Conservation (phyloP, 2,888 invertebrate species). For the Tiliacea citrago region DNA sequence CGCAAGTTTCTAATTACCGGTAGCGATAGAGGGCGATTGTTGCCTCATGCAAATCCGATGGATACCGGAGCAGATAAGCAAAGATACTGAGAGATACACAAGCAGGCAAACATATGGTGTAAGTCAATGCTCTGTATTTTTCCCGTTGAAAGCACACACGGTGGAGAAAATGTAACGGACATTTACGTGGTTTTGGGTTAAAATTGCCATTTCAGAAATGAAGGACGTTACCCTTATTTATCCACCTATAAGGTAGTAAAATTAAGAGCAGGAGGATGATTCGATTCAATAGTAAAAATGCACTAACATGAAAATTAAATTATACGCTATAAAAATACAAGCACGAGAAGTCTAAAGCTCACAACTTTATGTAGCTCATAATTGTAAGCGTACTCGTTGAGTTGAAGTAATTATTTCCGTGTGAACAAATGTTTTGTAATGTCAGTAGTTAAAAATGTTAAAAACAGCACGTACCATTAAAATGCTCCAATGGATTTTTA, state of each 20-base stretch:
- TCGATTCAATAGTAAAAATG: not conserved
- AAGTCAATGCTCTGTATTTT: conserved; percentile 59
- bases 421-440: conserved; percentile 64
- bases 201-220: not conserved
- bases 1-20: conserved; percentile 87
- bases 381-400: conserved; percentile 41
- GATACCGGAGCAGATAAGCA: conserved; percentile 78
- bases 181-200: conserved; percentile 9
- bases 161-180: conserved; percentile 37
- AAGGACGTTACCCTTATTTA: conserved; percentile 1
- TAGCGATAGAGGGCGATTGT: conserved; percentile 86
- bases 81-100: conserved; percentile 65
- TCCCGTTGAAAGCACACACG: conserved; percentile 45
- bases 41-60: conserved; percentile 85
- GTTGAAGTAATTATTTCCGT: conserved; percentile 70
- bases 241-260: not conserved
- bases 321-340: not conserved
- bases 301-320: not conserved
- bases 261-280: not conserved
- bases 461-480: conserved; percentile 62
- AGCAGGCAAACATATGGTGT: conserved; percentile 63
- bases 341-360: conserved; percentile 28
- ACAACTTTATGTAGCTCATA: conserved; percentile 47
- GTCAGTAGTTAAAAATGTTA: conserved; percentile 52
- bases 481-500: conserved; percentile 66